Evolutionary conservation across 2,888 invertebrate species (phyloP).

Genomic region (Tetragonula carbonaria): DNA sequence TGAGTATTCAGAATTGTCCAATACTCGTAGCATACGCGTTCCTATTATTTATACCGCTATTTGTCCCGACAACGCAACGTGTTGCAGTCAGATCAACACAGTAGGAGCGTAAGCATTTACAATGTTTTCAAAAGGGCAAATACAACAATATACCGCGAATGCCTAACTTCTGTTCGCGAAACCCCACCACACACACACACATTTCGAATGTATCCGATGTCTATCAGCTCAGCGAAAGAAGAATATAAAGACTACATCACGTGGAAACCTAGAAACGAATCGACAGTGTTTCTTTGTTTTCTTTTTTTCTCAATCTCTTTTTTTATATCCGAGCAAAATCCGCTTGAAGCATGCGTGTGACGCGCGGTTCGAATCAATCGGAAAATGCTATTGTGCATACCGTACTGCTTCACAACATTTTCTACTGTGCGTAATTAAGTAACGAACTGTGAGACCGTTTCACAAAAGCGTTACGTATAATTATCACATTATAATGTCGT

Average conservation of each 20-base stretch:
- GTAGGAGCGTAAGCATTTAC: constrained; percentile 59
- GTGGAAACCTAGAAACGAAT: constrained; percentile 59
- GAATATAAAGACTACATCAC: constrained; percentile 48
- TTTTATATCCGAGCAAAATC: constrained; percentile 24
- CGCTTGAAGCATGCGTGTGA: constrained; percentile 31
- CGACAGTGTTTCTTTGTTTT: constrained; percentile 36
- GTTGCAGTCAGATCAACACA: constrained; percentile 67
- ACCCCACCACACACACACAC: constrained; percentile 17
- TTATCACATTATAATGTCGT: constrained; percentile 64
- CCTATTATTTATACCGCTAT: constrained; percentile 71
- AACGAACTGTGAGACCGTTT: constrained; percentile 61
- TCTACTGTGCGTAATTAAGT: constrained; percentile 66
- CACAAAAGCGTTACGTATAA: constrained; percentile 59
- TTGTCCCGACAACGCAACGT: constrained; percentile 54
- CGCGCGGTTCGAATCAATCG: constrained; percentile 33
- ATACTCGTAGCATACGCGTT: constrained; percentile 70
- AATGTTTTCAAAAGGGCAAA: constrained; percentile 48
- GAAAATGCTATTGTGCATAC: constrained; percentile 56
- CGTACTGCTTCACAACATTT: constrained; percentile 58
- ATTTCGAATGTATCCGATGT: constrained; percentile 37
- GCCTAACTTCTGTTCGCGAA: constrained; percentile 30
- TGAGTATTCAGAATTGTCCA: constrained; percentile 76
- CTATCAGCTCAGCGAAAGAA: constrained; percentile 45
- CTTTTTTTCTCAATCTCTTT: background rate
- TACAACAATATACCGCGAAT: constrained; percentile 56